Evolutionary conservation across 2,113 vertebrate genomes (phyloP).

Genomic region (Stigmatopora nigra): DNA sequence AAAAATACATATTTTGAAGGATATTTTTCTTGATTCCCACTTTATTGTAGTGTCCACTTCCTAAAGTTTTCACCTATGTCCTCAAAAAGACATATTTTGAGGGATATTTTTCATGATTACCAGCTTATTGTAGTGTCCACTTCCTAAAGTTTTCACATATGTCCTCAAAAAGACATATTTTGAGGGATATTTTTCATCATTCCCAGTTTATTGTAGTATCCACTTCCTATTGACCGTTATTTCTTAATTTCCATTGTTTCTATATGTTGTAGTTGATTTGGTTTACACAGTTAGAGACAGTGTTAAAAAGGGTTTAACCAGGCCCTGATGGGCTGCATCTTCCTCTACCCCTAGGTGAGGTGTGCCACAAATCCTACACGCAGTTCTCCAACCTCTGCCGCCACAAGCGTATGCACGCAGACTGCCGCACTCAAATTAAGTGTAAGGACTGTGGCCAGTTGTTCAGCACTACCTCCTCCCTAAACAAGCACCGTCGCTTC

Average conservation of each 20-base stretch:
- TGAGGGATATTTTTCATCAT: neutral
- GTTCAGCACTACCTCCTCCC: constrained; percentile 99
- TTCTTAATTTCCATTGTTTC: constrained; percentile 14
- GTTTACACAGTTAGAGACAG: constrained; percentile 67
- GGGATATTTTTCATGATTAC: too few relatives aligned
- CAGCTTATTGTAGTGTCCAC: too few relatives aligned
- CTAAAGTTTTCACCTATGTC: too few relatives aligned
- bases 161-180: too few relatives aligned
- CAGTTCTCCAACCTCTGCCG: constrained; percentile 99
- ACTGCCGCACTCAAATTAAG: constrained; percentile 99
- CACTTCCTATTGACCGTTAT: neutral
- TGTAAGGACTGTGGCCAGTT: constrained; percentile 99
- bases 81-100: too few relatives aligned
- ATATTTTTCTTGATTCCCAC: too few relatives aligned
- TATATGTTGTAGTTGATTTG: constrained; percentile 48
- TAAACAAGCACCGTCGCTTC: constrained; percentile 99
- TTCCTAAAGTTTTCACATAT: too few relatives aligned
- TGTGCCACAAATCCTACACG: constrained; percentile 99
- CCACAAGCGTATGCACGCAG: constrained; percentile 98
- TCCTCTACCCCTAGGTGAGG: constrained; percentile 85
- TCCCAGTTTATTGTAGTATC: neutral
- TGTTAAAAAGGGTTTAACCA: constrained; percentile 78
- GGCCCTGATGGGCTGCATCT: constrained; percentile 69
- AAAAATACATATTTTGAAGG: too few relatives aligned
- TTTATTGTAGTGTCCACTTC: too few relatives aligned